Evolutionary conservation across 2,888 invertebrate species (phyloP).

Genomic region (Drosophila anomalata): DNA sequence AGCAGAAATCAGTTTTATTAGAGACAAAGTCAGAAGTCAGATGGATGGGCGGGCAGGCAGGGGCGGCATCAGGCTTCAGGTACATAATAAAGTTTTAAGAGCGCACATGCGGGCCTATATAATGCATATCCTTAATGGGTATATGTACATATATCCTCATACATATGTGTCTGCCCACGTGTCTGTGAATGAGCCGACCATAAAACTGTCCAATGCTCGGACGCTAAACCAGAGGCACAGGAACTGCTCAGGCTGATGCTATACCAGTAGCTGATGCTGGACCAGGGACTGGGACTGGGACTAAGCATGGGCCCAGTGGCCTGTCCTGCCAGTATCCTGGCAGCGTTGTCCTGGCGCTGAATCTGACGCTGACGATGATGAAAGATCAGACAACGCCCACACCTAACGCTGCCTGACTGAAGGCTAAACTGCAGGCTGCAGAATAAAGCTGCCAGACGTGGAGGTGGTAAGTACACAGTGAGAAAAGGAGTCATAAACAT

Average conservation of each 20-base stretch:
- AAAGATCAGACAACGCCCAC: constrained; percentile 72
- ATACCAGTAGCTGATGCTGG: neutral
- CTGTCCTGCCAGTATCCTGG: constrained; percentile 2
- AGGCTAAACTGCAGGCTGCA: constrained; percentile 49
- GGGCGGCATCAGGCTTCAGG: constrained; percentile 20
- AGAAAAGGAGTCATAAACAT: neutral
- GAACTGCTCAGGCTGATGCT: neutral
- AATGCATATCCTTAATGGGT: constrained; percentile 30
- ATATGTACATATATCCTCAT: constrained; percentile 4
- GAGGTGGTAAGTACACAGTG: constrained; percentile 26
- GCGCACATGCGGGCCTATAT: constrained; percentile 49
- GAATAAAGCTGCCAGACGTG: constrained; percentile 50
- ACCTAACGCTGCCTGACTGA: constrained; percentile 55
- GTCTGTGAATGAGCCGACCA: constrained; percentile 33
- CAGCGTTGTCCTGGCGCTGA: constrained; percentile 18
- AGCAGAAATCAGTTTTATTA: constrained; percentile 47
- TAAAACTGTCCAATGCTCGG: constrained; percentile 56
- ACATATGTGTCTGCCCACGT: neutral
- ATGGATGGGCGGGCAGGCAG: constrained; percentile 5
- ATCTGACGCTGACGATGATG: constrained; percentile 66
- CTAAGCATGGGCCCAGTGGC: neutral
- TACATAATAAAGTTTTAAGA: constrained; percentile 51
- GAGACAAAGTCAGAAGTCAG: constrained; percentile 39
- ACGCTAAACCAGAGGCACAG: constrained; percentile 34
- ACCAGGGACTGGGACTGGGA: neutral